A percentile compares a stretch with the other conserved stretches of the same genome.
Conservation (phyloP, 2,113 vertebrate species). For the Shinisaurus crocodilurus region DNA sequence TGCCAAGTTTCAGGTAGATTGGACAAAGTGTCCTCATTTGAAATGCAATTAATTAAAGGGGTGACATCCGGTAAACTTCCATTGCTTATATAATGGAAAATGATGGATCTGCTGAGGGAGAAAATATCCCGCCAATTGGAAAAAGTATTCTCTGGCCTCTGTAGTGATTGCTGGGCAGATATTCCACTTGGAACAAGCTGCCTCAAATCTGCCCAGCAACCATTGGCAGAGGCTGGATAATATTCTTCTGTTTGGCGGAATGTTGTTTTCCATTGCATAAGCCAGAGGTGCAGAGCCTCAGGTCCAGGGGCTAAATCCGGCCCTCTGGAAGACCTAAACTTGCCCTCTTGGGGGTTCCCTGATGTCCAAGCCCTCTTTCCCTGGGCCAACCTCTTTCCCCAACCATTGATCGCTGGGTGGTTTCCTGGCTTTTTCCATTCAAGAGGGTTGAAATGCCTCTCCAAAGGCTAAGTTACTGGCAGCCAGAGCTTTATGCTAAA, state of each 20-base stretch:
- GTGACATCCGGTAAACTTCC: neutral
- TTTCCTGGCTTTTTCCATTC: no score
- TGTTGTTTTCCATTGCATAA: neutral
- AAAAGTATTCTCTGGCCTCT: neutral
- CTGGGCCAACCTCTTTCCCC: no score
- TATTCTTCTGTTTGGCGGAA: neutral
- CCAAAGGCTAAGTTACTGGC: no score
- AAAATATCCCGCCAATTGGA: neutral
- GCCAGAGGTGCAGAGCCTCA: no score
- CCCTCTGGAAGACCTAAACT: no score
- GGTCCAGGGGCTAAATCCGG: no score
- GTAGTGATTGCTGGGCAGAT: neutral
- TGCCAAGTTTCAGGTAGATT: neutral
- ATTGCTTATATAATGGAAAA: neutral
- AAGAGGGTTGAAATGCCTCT: no score
- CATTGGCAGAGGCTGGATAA: neutral
- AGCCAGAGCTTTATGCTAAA: no score
- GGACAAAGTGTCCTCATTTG: neutral
- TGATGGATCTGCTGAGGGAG: neutral
- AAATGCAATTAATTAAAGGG: neutral
- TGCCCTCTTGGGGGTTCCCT: no score
- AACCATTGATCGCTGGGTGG: no score
- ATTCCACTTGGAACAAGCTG: neutral
- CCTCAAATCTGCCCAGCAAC: neutral
- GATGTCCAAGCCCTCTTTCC: no score